These are phyloP conservation scores for Chloropsis cyanopogon DNA, from an alignment of 2,113 vertebrate species.

Conservation along the genomic window DNA sequence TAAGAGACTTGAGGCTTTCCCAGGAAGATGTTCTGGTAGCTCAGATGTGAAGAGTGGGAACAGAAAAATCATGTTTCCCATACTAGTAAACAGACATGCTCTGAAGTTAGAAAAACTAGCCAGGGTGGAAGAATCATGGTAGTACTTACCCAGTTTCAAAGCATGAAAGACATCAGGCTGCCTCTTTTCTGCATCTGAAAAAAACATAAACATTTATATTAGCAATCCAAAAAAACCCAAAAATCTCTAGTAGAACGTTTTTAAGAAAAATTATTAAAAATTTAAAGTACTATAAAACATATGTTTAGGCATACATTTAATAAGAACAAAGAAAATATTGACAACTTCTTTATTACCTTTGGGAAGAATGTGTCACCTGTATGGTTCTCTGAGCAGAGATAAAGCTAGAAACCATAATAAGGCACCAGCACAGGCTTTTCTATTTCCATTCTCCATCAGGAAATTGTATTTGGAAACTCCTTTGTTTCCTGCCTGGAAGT, in stretches of 20 bases:
- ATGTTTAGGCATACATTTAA: background rate
- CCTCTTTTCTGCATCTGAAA: constrained; percentile 87
- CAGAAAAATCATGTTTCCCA: background rate
- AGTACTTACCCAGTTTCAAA: constrained; percentile 86
- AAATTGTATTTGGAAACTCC: background rate
- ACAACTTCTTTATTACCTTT: background rate
- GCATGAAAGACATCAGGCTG: constrained; percentile 93
- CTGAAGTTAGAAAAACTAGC: background rate
- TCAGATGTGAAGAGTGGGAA: background rate
- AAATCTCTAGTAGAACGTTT: background rate
- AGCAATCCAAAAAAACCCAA: background rate
- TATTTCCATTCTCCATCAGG: background rate
- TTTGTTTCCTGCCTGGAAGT: background rate
- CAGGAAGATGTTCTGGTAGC: background rate
- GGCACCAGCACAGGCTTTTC: background rate
- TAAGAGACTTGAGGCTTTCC: background rate
- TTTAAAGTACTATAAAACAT: background rate
- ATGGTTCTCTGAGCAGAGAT: background rate
- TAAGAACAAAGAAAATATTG: background rate
- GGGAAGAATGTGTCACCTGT: background rate
- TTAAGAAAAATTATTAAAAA: background rate
- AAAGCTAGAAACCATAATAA: background rate
- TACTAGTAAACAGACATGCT: background rate
- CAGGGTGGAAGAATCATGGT: background rate
- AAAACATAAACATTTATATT: constrained; percentile 31